Base-by-base conservation (phyloP, 2,113 vertebrate genomes). In the Eleginops maclovinus region DNA sequence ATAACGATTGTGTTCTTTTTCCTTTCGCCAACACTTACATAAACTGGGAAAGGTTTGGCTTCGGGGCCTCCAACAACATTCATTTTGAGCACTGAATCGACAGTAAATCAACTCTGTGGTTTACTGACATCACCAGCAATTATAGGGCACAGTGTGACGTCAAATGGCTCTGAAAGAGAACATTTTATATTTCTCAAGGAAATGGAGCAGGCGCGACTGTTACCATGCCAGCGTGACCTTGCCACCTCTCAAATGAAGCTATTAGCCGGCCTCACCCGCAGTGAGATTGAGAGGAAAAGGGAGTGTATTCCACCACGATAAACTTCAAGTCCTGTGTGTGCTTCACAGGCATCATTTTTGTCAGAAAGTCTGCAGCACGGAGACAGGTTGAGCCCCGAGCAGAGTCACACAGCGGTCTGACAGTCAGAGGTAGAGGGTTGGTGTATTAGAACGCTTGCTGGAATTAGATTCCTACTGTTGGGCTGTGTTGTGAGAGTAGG, bases 401-500 rank as follows among this genome's bases (percentile, higher is more conserved):
- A 66, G 70, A 59, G 61, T 83, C 51, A 75, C 62, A 67, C 47
- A 54, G n/a, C 59, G 71, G 21, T 81, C 79, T 82, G 74, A 84
- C 81, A 81, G 75, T 41, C 56, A 9, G 0, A 40, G 50, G 43
- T 28, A 31, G 54, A 41, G 53, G 54, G 66, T 66, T 63, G 59
- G 36, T 24, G 50, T 60, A 55, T 89, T 73, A 79, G 76, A 86
- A 79, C 60, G 36, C 56, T 31, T 65, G 51, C 75, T 85, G 77
- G 83, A 91, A 91, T 91, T 64, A 88, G 68, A 87, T 88, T 86
- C 76, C 87, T 82, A 78, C 85, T 85, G 69, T 78, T 71, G 73
- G 74, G 65, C 40, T 36, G 43, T 22, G 46, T 74, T 62, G 67
- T 82, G 84, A 83, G 75, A 86, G 76, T 56, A 69, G 51, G 47